Percentiles rank a stretch among this genome's conserved stretches.
These are phyloP conservation scores for Tachysurus fulvidraco DNA, from an alignment of 2,113 vertebrate genomes.

Conservation along the genomic window DNA sequence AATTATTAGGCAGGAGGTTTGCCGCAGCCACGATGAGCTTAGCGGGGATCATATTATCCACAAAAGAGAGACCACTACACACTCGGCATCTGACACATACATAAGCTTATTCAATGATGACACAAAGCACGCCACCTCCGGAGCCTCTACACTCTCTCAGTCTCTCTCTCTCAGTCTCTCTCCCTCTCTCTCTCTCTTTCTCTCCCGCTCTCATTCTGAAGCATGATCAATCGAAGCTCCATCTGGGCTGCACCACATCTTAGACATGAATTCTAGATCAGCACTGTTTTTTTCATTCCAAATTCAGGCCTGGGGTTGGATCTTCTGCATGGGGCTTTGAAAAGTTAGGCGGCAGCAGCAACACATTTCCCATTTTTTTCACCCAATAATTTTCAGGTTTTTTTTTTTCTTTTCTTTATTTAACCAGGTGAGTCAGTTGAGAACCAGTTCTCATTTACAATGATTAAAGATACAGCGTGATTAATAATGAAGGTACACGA, in stretches of 20 bases:
- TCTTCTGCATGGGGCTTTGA: slow-evolving; percentile 20
- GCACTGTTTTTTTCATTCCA: not conserved
- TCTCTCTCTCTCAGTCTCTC: not conserved
- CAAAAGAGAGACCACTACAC: slow-evolving; percentile 10
- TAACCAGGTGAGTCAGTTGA: no score
- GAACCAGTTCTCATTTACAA: no score
- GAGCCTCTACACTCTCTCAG: not conserved
- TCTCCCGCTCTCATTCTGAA: not conserved
- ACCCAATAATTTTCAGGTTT: slow-evolving; percentile 18
- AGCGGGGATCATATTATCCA: not conserved
- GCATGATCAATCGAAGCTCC: not conserved
- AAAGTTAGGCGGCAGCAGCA: not conserved
- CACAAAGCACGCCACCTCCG: slow-evolving; percentile 28
- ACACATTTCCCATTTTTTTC: slow-evolving; percentile 26
- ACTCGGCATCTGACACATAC: not conserved
- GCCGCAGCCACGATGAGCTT: not conserved
- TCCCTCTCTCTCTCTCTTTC: not conserved
- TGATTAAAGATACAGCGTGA: no score
- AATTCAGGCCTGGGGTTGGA: slow-evolving; percentile 8
- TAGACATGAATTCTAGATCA: slow-evolving; percentile 7
- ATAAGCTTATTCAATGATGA: slow-evolving; percentile 14
- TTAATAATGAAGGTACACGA: slow-evolving; percentile 25
- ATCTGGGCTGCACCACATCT: not conserved
- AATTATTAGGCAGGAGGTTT: slow-evolving; percentile 2
- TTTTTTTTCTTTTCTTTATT: no score